Percentiles rank a stretch among this genome's conserved stretches.
These are phyloP conservation scores for Gobionotothen gibberifrons DNA, from an alignment of 2,797 vertebrate genomes.

Conservation along the genomic window DNA sequence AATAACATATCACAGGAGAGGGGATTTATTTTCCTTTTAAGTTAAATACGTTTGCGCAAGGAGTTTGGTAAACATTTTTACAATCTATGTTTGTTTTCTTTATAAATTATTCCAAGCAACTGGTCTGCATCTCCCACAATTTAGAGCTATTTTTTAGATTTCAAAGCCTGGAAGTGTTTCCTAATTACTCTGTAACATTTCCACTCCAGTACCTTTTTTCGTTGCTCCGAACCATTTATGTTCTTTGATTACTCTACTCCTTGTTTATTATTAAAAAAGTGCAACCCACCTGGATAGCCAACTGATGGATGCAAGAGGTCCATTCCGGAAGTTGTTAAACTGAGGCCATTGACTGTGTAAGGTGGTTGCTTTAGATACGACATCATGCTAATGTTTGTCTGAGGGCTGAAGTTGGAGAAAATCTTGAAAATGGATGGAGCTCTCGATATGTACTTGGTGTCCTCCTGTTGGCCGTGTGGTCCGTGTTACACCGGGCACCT, in stretches of 20 bases:
- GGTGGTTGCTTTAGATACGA: conserved; percentile 99
- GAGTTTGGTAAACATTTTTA: not conserved
- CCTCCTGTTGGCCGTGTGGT: conserved; percentile 53
- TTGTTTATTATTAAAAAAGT: conserved; percentile 14
- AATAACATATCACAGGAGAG: conserved; percentile 18
- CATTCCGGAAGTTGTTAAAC: conserved; percentile 97
- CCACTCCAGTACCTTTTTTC: not conserved
- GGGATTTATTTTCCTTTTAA: not conserved
- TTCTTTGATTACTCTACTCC: not conserved
- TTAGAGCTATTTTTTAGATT: not conserved
- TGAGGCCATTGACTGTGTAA: conserved; percentile 98
- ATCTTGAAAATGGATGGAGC: conserved; percentile 79
- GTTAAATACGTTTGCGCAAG: not conserved
- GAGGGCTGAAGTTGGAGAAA: conserved; percentile 88
- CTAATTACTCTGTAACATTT: not conserved
- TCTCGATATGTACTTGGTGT: conserved; percentile 71
- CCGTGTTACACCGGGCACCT: conserved; percentile 64
- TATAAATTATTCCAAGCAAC: not conserved
- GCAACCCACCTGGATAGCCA: conserved; percentile 94
- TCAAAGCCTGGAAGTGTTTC: not conserved
- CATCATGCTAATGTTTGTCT: conserved; percentile 99
- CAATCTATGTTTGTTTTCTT: not conserved
- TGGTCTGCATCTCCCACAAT: not conserved
- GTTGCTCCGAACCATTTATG: not conserved
- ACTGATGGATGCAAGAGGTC: conserved; percentile 97